phyloP scores from a whole-genome alignment of 2,113 vertebrate genomes.

The Pelecanoides urinatrix region DNA sequence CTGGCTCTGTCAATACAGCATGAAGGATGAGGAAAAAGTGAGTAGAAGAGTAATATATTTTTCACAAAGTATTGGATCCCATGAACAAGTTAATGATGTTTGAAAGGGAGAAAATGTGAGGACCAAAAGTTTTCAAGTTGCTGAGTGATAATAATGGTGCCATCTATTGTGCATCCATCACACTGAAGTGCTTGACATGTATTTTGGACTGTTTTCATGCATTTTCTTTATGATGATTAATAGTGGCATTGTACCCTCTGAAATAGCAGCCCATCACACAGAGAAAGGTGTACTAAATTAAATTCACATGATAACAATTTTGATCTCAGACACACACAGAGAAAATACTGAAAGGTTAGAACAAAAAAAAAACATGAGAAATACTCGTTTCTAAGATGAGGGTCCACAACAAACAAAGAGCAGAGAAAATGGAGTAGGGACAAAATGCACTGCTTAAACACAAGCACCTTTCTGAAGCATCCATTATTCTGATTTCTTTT shows the following conservation, averaged over 20 bases:
- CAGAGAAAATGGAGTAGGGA: not conserved
- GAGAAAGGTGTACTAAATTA: not conserved
- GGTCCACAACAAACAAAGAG: not conserved
- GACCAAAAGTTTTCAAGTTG: conserved; percentile 35
- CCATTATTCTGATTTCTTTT: not conserved
- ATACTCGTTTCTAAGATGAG: not conserved
- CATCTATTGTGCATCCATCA: conserved; percentile 39
- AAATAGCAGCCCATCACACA: conserved; percentile 3
- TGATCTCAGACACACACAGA: not conserved
- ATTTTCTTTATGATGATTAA: conserved; percentile 53
- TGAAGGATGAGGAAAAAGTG: conserved; percentile 41
- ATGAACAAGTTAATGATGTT: conserved; percentile 32
- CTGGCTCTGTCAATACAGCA: not conserved
- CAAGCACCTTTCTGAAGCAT: not conserved
- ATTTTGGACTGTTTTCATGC: conserved; percentile 23
- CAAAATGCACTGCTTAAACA: not conserved
- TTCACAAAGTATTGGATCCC: conserved; percentile 33
- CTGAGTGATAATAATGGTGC: conserved; percentile 26
- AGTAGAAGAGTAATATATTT: not conserved
- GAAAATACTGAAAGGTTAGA: not conserved
- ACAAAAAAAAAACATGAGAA: not conserved
- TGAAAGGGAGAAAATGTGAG: conserved; percentile 22
- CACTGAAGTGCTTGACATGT: not conserved
- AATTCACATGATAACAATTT: conserved; percentile 6
- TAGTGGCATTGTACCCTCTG: not conserved